A percentile compares a stretch with the other conserved stretches of the same genome.
Conservation (phyloP, 2,113 vertebrate genomes). For the Boulengerochromis microlepis region DNA sequence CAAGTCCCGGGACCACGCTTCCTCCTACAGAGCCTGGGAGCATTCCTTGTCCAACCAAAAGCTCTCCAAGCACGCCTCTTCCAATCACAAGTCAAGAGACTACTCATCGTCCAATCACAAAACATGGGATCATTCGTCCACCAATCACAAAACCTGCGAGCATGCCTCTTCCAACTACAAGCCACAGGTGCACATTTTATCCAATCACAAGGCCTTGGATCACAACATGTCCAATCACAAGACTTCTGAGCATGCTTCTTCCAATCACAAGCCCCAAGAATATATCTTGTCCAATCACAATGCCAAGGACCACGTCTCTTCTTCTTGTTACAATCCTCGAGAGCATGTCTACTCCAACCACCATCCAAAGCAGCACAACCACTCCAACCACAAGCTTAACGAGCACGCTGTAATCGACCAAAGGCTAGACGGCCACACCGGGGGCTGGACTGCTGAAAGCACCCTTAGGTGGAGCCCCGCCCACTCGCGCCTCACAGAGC, state of each 20-base stretch:
- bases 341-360: slow-evolving; percentile 73
- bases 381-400: slow-evolving; percentile 62
- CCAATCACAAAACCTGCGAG: slow-evolving; percentile 71
- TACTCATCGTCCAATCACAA: slow-evolving; percentile 74
- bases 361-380: slow-evolving; percentile 67
- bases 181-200: slow-evolving; percentile 72
- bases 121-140: slow-evolving; percentile 68
- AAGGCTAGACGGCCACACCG: slow-evolving; percentile 78
- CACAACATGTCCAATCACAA: slow-evolving; percentile 72
- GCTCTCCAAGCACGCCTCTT: slow-evolving; percentile 68
- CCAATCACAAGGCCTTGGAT: slow-evolving; percentile 85
- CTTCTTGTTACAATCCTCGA: slow-evolving; percentile 54
- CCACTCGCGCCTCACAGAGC: slow-evolving; percentile 81
- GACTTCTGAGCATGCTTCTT: slow-evolving; percentile 71
- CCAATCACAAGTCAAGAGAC: slow-evolving; percentile 72
- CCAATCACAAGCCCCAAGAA: slow-evolving; percentile 72
- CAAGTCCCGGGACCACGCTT: slow-evolving; percentile 74
- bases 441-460: slow-evolving; percentile 85
- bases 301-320: slow-evolving; percentile 64
- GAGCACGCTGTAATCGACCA: slow-evolving; percentile 67
- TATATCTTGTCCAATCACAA: slow-evolving; percentile 69
- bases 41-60: slow-evolving; percentile 70
- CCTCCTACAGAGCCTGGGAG: slow-evolving; percentile 67
- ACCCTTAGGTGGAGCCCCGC: slow-evolving; percentile 82
- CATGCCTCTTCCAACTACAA: slow-evolving; percentile 71